These are phyloP conservation scores for Halesus radiatus DNA, from an alignment of 1,140 invertebrate species.

Conservation along the genomic window DNA sequence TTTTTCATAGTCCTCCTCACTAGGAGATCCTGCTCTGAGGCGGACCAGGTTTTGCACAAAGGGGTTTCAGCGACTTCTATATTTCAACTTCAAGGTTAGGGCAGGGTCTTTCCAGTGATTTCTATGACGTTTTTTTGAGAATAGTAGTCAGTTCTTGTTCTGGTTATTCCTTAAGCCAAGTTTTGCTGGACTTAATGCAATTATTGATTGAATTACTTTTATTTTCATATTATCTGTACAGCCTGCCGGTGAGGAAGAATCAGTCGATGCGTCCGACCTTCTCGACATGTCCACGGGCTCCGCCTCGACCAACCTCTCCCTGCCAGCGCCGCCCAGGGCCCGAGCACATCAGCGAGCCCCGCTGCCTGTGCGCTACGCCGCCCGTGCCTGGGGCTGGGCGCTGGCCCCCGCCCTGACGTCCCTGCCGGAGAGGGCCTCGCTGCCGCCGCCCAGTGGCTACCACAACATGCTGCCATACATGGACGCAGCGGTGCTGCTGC, in stretches of 20 bases:
- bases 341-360: conserved; percentile 9
- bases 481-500: conserved; percentile 40
- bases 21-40: no score
- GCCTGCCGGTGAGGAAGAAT: conserved; percentile 52
- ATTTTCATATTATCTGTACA: no score
- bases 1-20: no score
- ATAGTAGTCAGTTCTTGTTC: no score
- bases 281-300: conserved; percentile 44
- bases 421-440: conserved; percentile 44
- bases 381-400: conserved; percentile 60
- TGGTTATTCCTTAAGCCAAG: no score
- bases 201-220: no score
- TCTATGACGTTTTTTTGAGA: no score
- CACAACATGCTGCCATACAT: conserved; percentile 55
- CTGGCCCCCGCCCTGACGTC: conserved; percentile 61
- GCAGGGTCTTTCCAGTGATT: no score
- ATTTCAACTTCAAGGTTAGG: no score
- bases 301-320: conserved; percentile 32
- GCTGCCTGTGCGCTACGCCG: neutral
- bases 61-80: no score
- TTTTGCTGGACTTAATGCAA: no score
- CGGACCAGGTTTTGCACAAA: no score
- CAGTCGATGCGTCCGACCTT: conserved; percentile 28
- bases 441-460: conserved; percentile 60
- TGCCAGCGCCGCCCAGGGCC: conserved; percentile 18